phyloP scores from a whole-genome alignment of 2,888 invertebrate species.

The Oxystoma pomonae region DNA sequence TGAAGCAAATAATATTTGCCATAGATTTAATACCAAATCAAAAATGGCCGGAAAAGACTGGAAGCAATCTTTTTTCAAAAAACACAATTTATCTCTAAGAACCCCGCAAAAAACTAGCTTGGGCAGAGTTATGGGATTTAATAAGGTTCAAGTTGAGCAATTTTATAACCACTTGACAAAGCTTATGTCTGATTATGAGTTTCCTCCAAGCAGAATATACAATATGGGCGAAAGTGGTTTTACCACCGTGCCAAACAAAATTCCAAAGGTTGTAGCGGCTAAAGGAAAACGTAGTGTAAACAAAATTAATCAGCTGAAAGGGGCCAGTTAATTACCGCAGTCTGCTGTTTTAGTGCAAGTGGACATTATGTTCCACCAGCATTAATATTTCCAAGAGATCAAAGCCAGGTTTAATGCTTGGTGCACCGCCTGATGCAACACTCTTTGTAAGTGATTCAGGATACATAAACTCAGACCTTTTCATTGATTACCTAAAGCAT shows the following conservation, averaged over 20 bases:
- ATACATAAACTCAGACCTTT: neutral
- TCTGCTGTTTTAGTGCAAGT: neutral
- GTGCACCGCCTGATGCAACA: neutral
- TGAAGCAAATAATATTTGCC: constrained; percentile 7
- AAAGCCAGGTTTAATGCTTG: neutral
- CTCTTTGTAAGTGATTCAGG: neutral
- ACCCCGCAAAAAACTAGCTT: constrained; percentile 20
- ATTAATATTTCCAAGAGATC: neutral
- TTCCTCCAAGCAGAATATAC: neutral
- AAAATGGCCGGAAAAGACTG: constrained; percentile 8
- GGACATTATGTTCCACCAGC: neutral
- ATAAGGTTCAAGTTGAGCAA: constrained; percentile 14
- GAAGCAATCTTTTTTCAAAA: constrained; percentile 8
- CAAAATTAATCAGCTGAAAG: neutral
- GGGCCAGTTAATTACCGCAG: neutral
- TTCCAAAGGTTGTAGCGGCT: neutral
- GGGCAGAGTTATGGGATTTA: constrained; percentile 18
- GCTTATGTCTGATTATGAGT: neutral
- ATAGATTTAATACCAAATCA: constrained; percentile 7
- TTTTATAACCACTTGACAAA: constrained; percentile 7
- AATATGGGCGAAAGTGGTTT: neutral
- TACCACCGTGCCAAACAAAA: neutral
- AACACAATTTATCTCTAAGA: constrained; percentile 7
- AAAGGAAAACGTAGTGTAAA: neutral
- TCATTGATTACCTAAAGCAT: neutral